Evolutionary conservation across 2,888 invertebrate genomes (phyloP).

Genomic region (Molanna angustata): DNA sequence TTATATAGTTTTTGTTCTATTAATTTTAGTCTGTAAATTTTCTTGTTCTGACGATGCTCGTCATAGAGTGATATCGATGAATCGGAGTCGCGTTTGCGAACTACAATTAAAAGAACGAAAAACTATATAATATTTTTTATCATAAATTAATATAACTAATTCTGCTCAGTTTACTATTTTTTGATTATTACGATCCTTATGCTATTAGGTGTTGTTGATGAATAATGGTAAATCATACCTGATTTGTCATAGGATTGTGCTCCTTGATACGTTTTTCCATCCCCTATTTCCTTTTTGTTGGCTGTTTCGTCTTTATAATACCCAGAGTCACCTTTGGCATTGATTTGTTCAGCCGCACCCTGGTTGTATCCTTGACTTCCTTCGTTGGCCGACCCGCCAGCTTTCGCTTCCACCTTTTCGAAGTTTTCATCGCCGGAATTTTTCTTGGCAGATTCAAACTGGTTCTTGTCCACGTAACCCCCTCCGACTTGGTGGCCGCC

Average conservation of each 20-base stretch:
- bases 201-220: too few relatives aligned
- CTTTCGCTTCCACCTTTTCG: conserved; percentile 55
- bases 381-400: conserved; percentile 55
- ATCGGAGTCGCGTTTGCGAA: too few relatives aligned
- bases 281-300: conserved; percentile 58
- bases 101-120: too few relatives aligned
- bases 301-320: conserved; percentile 56
- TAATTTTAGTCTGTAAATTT: too few relatives aligned
- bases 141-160: too few relatives aligned
- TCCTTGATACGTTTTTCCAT: conserved; percentile 59
- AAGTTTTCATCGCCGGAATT: conserved; percentile 55
- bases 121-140: too few relatives aligned
- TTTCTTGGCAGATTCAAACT: conserved; percentile 57
- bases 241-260: conserved; percentile 57
- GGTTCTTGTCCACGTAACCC: conserved; percentile 55
- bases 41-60: too few relatives aligned
- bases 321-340: conserved; percentile 47
- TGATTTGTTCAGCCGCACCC: conserved; percentile 48
- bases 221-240: conserved; percentile 47
- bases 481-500: conserved; percentile 42
- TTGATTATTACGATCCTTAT: too few relatives aligned
- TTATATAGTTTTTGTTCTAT: too few relatives aligned
- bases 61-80: too few relatives aligned
- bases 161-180: too few relatives aligned
- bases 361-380: conserved; percentile 57